Base-by-base conservation (phyloP, 1,140 invertebrate genomes). In the Carposina sasakii region DNA sequence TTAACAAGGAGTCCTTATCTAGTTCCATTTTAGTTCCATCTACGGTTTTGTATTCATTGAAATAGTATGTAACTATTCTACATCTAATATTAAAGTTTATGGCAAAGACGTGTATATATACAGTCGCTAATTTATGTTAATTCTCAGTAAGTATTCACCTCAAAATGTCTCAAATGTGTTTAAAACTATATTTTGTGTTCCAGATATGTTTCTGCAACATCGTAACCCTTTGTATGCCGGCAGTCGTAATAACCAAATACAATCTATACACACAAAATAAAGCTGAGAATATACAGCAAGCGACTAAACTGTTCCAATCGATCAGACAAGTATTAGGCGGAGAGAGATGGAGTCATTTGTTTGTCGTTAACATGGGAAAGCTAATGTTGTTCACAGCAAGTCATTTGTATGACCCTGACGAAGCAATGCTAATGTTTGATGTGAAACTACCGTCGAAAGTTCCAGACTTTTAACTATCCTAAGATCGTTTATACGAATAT, bases 221-320 rank as follows among this genome's bases (percentile, higher is more conserved):
- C 1, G 66, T 79, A 9, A 48, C 53, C 5, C 34, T 81, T 21
- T 73, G 67, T 34, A 48, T 83, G 23, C 76, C 79, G 4, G 70
- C 76, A 44, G 61, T 81, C 15, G 74, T 73, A 2, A 56, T 60
- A 4, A 64, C 74, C 12, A 77, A 82, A 42, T 79, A 79, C 50
- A 58, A 65, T 31, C 23, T 69, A 1, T 24, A 46, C 6, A 5
- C 21, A 17, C 0, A 12, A 3, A 1, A 34, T 47, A 30, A 43
- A 41, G n/a, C 21, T 19, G 12, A 33, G 16, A 61, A 16, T 51
- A 41, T 8, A 33, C 39, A 8, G 51, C 53, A 37, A 61, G 57
- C 36, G 71, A 72, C 60, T 13, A 71, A 51, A 51, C 59, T 81
- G 51, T 74, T 81, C 46, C 60, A 71, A 48, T 44, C 54, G 6